Base-by-base conservation (phyloP, 2,888 invertebrate species). In the Brassicogethes aeneus region DNA sequence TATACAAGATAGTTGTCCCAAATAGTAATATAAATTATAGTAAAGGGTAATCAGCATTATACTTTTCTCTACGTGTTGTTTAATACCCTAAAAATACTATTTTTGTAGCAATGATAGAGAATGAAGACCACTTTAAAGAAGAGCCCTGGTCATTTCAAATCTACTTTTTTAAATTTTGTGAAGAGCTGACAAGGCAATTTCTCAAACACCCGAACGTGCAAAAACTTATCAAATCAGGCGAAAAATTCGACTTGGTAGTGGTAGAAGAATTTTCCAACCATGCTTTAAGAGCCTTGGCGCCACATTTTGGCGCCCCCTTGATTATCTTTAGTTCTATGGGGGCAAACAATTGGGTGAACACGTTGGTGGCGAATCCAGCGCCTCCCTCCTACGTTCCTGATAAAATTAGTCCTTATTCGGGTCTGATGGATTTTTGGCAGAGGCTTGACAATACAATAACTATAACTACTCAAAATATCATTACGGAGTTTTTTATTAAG, bases 211-310 rank as follows among this genome's bases (percentile, higher is more conserved):
- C 36, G 12, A 16, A 36, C 7, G 14, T 36, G 15, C 36, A 36
- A 15, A 12, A 16, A 16, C 15, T 36, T 15, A 5, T 36, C 10
- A 36, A 36, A 10, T 36, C 36, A 10, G 16, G 15, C 16, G 36
- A 36, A 36, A 36, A 7, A 15, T 36, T 36, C 15, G 36, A 36
- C 12, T 13, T 15, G 8, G 15, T 36, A 10, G n/a, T 36, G 3
- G 8, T 36, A 7, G 36, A 14, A 14, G 8, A 36, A 8, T 7
- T 15, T 15, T 10, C 12, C 7, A 12, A 7, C 5, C 15, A 36
- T 12, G 36, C 36, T 3, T 16, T 36, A 16, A 36, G 12, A 36
- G 7, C 15, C 36, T 15, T 36, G 7, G 12, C 36, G 7, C 7
- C 12, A 14, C 36, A 15, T 14, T 36, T 14, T 14, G 5, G 15